Base-by-base conservation (phyloP, 2,113 vertebrate genomes). In the Scolopax mira region DNA sequence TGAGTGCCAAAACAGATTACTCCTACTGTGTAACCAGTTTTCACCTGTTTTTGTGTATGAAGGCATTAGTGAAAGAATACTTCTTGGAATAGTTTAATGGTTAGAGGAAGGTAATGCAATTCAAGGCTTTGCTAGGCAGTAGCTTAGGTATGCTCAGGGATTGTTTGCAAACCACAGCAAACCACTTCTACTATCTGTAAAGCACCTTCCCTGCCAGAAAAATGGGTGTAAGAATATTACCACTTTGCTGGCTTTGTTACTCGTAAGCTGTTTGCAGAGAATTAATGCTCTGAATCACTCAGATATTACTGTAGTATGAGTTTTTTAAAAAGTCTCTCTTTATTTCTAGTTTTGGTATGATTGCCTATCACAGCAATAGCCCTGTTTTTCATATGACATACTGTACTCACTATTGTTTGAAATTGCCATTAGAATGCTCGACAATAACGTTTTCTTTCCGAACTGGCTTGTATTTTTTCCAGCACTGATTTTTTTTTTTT, bases 381-480 rank as follows among this genome's bases (percentile, higher is more conserved):
- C 18, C 54, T 88, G 61, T 75, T 96, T 95, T 87, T 82, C 39
- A 13, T 93, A 57, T 54, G 52, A 37, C 85, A 54, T 70, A 51
- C 84, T 96, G 93, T 89, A 88, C 88, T 96, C 88, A n/a, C 65
- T 94, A 93, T 98, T 97, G 97, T 97, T 97, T 93, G 88, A 91
- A 82, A 79, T 85, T 9, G 24, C 92, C 72, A 96, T 97, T 96
- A 94, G 92, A 97, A 90, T 86, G 89, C 85, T 98, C 93, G 90
- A 96, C 95, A 97, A 95, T 95, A 97, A 94, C 12, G 9, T 85
- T 97, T 97, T 89, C 93, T 97, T 98, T 97, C 96, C 72, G n/a
- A 95, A 81, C 39, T 48, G 69, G 57, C 75, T 85, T 85, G 55
- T 96, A 91, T 85, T 96, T 97, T 95, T 96, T 96, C 77, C 93